Conservation (phyloP, 2,888 invertebrate genomes). For the Andrena bucephala region DNA sequence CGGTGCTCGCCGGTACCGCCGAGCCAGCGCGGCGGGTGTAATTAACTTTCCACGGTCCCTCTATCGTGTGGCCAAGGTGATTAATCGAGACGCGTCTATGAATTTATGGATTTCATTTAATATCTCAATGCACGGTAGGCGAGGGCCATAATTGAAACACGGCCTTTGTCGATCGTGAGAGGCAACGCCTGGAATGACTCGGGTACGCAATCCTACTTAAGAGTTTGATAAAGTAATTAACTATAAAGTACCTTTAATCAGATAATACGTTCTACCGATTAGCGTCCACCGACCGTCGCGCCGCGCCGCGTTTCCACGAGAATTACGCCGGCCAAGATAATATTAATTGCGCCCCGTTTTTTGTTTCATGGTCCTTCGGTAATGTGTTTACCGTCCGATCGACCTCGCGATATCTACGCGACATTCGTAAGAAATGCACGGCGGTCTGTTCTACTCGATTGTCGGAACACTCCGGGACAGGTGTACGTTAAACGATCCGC, state of each 20-base stretch:
- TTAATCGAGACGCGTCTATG: conserved; percentile 74
- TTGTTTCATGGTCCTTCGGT: conserved; percentile 22
- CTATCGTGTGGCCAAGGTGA: conserved; percentile 55
- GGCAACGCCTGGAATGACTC: conserved; percentile 56
- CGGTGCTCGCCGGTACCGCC: conserved; percentile 32
- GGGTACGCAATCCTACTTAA: conserved; percentile 59
- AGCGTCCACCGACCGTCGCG: conserved; percentile 14
- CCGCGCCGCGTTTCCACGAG: not conserved
- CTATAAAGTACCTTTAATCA: conserved; percentile 67
- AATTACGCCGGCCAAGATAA: conserved; percentile 28
- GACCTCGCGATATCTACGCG: conserved; percentile 8
- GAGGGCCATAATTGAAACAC: conserved; percentile 70
- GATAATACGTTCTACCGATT: conserved; percentile 61
- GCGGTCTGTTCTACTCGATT: conserved; percentile 27
- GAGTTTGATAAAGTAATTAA: conserved; percentile 73
- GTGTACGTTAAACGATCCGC: conserved; percentile 48
- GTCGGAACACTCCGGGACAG: conserved; percentile 44
- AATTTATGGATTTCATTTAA: conserved; percentile 79
- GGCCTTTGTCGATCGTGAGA: conserved; percentile 66
- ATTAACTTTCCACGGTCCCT: conserved; percentile 67
- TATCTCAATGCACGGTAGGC: conserved; percentile 70
- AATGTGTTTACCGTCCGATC: conserved; percentile 21
- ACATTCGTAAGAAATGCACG: conserved; percentile 15
- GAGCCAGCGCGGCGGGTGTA: conserved; percentile 38
- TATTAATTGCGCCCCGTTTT: conserved; percentile 37